Evolutionary conservation across 2,797 vertebrate genomes (phyloP).

Genomic region (Sebastes minor): DNA sequence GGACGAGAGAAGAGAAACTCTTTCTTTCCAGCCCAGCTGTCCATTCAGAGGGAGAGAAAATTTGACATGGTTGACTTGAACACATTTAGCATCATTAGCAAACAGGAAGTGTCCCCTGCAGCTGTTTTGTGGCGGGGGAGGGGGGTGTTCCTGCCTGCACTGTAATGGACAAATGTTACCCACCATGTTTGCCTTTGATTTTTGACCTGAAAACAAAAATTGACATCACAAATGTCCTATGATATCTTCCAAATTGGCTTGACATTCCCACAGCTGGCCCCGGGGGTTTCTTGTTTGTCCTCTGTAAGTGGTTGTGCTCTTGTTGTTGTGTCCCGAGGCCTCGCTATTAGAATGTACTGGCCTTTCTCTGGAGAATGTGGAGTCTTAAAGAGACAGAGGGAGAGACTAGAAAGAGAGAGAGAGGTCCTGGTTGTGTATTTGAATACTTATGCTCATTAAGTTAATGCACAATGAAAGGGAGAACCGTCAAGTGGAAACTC

Average conservation of each 20-base stretch:
- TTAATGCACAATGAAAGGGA: conserved; percentile 75
- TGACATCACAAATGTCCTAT: conserved; percentile 80
- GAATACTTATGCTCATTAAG: conserved; percentile 77
- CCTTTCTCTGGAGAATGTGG: conserved; percentile 66
- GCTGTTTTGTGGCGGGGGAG: conserved; percentile 78
- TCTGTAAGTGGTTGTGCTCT: conserved; percentile 74
- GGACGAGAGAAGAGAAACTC: conserved; percentile 42
- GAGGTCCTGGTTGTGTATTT: conserved; percentile 68
- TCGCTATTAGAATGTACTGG: conserved; percentile 65
- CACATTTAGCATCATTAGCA: conserved; percentile 87
- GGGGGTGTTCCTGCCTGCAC: conserved; percentile 61
- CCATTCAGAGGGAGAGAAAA: conserved; percentile 75
- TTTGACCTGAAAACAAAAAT: conserved; percentile 82
- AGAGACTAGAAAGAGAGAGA: conserved; percentile 37
- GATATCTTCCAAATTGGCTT: conserved; percentile 79
- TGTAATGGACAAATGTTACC: conserved; percentile 83
- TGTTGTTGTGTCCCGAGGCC: conserved; percentile 73
- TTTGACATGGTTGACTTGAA: conserved; percentile 86
- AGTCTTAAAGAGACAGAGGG: conserved; percentile 64
- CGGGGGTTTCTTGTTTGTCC: conserved; percentile 76
- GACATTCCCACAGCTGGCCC: conserved; percentile 76
- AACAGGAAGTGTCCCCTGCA: conserved; percentile 87
- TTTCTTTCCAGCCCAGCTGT: conserved; percentile 72
- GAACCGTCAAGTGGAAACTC: conserved; percentile 74
- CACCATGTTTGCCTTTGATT: conserved; percentile 78